A percentile compares a stretch with the other conserved stretches of the same genome.
phyloP scores from a whole-genome alignment of 2,113 vertebrate genomes.

The Perccottus glenii region DNA sequence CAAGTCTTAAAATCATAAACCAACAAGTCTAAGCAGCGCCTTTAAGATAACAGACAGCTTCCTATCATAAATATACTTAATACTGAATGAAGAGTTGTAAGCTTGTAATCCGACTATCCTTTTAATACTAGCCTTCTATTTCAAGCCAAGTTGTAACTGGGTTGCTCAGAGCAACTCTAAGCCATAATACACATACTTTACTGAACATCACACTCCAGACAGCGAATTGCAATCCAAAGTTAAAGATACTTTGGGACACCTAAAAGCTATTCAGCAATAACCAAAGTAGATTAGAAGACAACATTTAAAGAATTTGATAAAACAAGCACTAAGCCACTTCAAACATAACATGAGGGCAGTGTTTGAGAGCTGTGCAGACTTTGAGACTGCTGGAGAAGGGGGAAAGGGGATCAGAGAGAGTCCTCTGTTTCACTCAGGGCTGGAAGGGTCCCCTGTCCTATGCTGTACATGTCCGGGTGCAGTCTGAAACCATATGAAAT shows the following conservation, averaged over 20 bases:
- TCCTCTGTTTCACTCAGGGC: constrained; percentile 18
- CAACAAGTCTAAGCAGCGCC: constrained; percentile 53
- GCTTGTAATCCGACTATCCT: constrained; percentile 75
- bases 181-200: constrained; percentile 42
- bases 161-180: constrained; percentile 58
- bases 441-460: constrained; percentile 26
- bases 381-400: constrained; percentile 17
- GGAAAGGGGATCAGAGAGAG: constrained; percentile 39
- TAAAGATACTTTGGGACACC: constrained; percentile 19
- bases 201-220: constrained; percentile 51
- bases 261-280: constrained; percentile 35
- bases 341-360: constrained; percentile 19
- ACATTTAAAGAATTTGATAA: constrained; percentile 38
- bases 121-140: constrained; percentile 72
- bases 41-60: constrained; percentile 76
- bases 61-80: constrained; percentile 72
- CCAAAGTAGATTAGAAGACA: constrained; percentile 47
- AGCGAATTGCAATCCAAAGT: constrained; percentile 40
- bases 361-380: constrained; percentile 31
- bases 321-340: constrained; percentile 29
- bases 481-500: constrained; percentile 45
- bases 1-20: constrained; percentile 63
- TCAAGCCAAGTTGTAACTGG: constrained; percentile 42
- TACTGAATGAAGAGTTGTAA: constrained; percentile 62
- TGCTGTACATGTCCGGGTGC: constrained; percentile 13